Evolutionary conservation across 2,113 vertebrate genomes (phyloP).

Genomic region (Trachemys scripta): DNA sequence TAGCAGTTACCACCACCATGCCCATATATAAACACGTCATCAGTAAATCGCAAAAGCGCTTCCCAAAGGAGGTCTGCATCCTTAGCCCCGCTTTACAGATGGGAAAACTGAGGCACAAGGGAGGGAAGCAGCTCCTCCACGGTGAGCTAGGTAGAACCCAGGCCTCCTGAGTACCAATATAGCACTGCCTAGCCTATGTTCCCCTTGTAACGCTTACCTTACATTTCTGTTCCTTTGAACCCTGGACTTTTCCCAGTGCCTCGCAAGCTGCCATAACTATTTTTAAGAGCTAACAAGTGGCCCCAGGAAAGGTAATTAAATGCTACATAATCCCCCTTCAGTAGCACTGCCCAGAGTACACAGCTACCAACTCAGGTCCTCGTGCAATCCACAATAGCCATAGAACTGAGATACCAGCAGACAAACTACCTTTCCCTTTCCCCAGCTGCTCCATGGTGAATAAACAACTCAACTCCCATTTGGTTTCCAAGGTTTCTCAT

Average conservation of each 20-base stretch:
- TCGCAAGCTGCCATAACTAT: conserved; percentile 24
- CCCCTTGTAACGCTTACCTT: not conserved
- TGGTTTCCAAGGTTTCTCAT: conserved; percentile 70
- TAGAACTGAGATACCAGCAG: not conserved
- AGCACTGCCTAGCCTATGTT: not conserved
- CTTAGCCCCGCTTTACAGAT: not conserved
- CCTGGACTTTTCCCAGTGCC: not conserved
- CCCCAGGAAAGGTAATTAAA: conserved; percentile 16
- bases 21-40: no score
- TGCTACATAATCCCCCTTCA: not conserved
- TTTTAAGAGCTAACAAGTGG: conserved; percentile 52
- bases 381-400: rapidly evolving
- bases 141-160: no score
- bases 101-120: not conserved
- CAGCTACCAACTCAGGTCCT: rapidly evolving
- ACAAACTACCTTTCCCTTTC: not conserved
- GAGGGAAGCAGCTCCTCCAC: not conserved
- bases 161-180: no score
- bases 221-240: not conserved
- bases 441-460: not conserved
- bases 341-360: rapidly evolving
- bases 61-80: not conserved
- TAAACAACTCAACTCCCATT: not conserved
- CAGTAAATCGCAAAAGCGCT: not conserved
- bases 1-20: no score